Evolutionary conservation across 2,113 vertebrate genomes (phyloP).

Genomic region (Ciconia stormi): DNA sequence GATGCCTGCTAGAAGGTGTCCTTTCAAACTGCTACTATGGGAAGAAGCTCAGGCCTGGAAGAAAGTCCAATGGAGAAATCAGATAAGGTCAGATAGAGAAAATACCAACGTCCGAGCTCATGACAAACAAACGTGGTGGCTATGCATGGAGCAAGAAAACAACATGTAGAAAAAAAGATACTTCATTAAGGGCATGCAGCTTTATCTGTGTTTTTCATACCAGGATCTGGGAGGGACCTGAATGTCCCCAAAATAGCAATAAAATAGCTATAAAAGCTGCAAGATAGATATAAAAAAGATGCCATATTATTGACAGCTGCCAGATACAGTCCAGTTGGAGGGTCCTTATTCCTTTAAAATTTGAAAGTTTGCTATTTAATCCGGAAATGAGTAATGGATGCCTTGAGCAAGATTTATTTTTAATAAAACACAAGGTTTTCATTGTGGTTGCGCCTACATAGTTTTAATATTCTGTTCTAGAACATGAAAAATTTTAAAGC

Average conservation of each 20-base stretch:
- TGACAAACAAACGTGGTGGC: neutral
- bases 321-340: neutral
- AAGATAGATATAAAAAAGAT: neutral
- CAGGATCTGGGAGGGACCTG: neutral
- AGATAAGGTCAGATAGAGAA: neutral
- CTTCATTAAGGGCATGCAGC: neutral
- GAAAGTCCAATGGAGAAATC: neutral
- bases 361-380: constrained; percentile 31
- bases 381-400: constrained; percentile 52
- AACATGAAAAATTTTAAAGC: neutral
- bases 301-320: constrained; percentile 20
- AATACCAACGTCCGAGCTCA: neutral
- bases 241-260: neutral
- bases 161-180: neutral
- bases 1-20: neutral
- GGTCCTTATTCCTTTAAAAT: constrained; percentile 33
- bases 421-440: constrained; percentile 62
- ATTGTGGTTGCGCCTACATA: constrained; percentile 6
- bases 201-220: neutral
- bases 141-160: neutral
- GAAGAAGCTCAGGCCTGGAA: neutral
- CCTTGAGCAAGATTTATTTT: constrained; percentile 54
- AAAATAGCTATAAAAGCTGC: neutral
- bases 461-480: constrained; percentile 42
- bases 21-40: neutral